These are phyloP conservation scores for Andrena minutula DNA, from an alignment of 2,888 invertebrate genomes.

Conservation along the genomic window DNA sequence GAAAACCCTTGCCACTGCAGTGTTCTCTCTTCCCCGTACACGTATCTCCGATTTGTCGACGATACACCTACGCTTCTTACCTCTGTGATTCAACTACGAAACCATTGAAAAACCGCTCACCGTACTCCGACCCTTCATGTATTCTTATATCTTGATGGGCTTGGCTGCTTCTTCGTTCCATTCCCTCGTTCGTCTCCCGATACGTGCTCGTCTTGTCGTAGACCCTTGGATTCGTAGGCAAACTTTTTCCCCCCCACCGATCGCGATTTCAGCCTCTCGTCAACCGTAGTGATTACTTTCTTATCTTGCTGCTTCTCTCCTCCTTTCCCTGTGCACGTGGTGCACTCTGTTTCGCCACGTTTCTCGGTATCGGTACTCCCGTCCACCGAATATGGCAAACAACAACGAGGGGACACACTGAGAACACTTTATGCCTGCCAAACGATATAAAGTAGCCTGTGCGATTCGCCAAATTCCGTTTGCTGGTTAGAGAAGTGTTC, in stretches of 20 bases:
- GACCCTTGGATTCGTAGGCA: conserved; percentile 4
- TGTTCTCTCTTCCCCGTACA: not conserved
- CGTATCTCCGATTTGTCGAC: not conserved
- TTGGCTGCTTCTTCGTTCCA: conserved; percentile 74
- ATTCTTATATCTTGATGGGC: conserved; percentile 57
- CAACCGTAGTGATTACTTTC: no score
- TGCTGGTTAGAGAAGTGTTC: conserved; percentile 54
- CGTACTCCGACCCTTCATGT: conserved; percentile 70
- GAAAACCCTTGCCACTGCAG: not conserved
- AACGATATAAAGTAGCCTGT: not conserved
- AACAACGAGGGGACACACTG: not conserved
- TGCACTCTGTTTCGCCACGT: no score
- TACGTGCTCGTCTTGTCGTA: conserved; percentile 9
- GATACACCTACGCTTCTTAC: not conserved
- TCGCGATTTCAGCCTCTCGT: not conserved
- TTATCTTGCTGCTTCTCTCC: no score
- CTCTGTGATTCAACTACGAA: not conserved
- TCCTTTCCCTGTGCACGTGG: not conserved
- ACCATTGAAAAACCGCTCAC: conserved; percentile 66
- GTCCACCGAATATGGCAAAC: not conserved
- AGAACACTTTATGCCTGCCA: not conserved
- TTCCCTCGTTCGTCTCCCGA: conserved; percentile 34
- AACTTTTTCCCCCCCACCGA: not conserved
- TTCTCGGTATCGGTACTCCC: not conserved
- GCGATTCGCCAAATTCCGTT: conserved; percentile 11